Base-by-base conservation (phyloP, 2,797 vertebrate species). In the Margarornis squamiger region DNA sequence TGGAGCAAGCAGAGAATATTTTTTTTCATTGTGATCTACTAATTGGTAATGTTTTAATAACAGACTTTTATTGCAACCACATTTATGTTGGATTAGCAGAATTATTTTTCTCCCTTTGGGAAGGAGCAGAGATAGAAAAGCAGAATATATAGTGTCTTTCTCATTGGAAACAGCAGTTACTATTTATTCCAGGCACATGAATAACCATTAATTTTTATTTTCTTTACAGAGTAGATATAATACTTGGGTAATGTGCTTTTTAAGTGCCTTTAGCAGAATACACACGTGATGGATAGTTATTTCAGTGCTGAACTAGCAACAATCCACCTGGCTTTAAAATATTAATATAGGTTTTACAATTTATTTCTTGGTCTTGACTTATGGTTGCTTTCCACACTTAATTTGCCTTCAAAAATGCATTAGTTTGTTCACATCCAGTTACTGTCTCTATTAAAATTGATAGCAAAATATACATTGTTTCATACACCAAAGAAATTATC, bases 121-220 rank as follows among this genome's bases (percentile, higher is more conserved):
- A 89, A 61, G 74, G 65, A 92, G 21, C 27, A 19, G 39, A 74
- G 32, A 52, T 41, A 61, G 68, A 75, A 88, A 77, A 79, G 14
- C 73, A 88, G 67, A 77, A 71, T 66, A 48, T 19, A 21, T 34
- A 49, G 34, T 41, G 74, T 52, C 32, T 86, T 88, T 92, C 21
- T 92, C 10, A 52, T 58, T 90, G 21, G 62, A 87, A 96, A 45
- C 38, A 74, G 46, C 36, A 80, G 54, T 34, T 91, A 71, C 32
- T 79, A 49, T 66, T 91, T 95, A 80, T 93, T 88, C 41, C 30
- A 48, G 51, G 29, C 39, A 57, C 32, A 41, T 49, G 55, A 68
- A 72, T 88, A 92, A 51, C 61, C 57, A 77, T 86, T 90, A 75
- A 67, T 92, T 81, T 52, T 10, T 92, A 48, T 90, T 88, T 96